Evolutionary conservation across 2,113 vertebrate genomes (phyloP).

Genomic region (Melanostigma gelatinosum): DNA sequence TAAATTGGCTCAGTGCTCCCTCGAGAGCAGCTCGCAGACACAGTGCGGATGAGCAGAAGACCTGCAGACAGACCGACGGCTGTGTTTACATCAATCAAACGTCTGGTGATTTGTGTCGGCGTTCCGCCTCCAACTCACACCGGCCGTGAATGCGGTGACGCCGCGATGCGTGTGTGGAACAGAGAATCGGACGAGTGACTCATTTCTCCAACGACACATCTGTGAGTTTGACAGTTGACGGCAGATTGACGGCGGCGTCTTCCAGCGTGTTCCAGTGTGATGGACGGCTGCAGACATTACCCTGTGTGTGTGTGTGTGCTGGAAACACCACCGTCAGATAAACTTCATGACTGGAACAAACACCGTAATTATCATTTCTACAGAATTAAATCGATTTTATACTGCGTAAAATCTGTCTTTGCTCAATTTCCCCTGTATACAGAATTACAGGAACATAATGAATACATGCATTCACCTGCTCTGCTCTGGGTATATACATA

Average conservation of each 20-base stretch:
- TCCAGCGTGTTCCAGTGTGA: conserved; percentile 19
- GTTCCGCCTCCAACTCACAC: conserved; percentile 8
- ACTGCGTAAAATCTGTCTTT: too few relatives aligned
- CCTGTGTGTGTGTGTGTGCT: neutral
- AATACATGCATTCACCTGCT: neutral
- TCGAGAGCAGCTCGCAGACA: neutral
- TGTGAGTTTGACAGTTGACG: conserved; percentile 35
- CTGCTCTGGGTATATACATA: neutral
- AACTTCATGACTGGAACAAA: neutral
- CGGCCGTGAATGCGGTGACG: conserved; percentile 13
- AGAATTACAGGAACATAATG: neutral
- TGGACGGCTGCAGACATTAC: neutral
- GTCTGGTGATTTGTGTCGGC: conserved; percentile 21
- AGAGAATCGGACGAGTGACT: neutral
- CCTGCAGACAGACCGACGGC: conserved; percentile 17
- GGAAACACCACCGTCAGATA: conserved; percentile 2
- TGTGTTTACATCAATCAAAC: conserved; percentile 38
- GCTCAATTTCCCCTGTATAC: neutral
- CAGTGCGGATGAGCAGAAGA: conserved; percentile 12
- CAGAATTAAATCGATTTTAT: neutral
- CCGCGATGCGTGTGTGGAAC: conserved; percentile 33
- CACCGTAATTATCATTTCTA: neutral
- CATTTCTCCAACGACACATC: conserved; percentile 28
- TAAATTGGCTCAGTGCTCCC: conserved; percentile 50
- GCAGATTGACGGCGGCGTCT: conserved; percentile 31